A percentile compares a stretch with the other conserved stretches of the same genome.
These are phyloP conservation scores for Euplexia lucipara DNA, from an alignment of 2,888 invertebrate species.

Conservation along the genomic window DNA sequence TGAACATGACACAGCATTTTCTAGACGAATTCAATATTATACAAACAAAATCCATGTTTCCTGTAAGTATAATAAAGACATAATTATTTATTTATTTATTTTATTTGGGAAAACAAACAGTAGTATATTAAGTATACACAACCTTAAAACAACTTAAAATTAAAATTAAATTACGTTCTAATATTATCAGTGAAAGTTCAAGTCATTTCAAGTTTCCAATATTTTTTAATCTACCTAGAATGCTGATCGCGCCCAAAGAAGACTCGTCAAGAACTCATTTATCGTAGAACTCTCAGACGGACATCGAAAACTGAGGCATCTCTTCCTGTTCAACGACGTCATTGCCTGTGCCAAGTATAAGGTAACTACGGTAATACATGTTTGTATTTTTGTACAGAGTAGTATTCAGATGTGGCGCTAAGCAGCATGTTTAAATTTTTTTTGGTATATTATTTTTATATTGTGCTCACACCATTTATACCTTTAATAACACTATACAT, in stretches of 20 bases:
- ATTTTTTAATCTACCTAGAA: slow-evolving; percentile 87
- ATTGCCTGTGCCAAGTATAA: slow-evolving; percentile 99
- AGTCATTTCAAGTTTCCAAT: too few species aligned
- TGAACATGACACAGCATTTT: slow-evolving; percentile 97
- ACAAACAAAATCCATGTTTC: slow-evolving; percentile 95
- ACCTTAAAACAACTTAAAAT: too few species aligned
- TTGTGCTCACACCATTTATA: too few species aligned
- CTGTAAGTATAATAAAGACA: slow-evolving; percentile 87
- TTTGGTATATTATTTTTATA: too few species aligned
- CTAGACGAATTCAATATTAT: slow-evolving; percentile 97
- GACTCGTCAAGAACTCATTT: slow-evolving; percentile 98
- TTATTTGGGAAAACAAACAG: too few species aligned
- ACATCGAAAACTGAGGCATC: slow-evolving; percentile 96
- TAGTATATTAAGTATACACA: too few species aligned
- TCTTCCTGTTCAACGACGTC: slow-evolving; percentile 98
- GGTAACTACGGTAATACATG: slow-evolving; percentile 79
- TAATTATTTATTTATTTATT: too few species aligned
- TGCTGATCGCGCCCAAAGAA: slow-evolving; percentile 95
- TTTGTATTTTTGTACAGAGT: slow-evolving; percentile 26
- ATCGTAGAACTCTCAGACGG: slow-evolving; percentile 97
- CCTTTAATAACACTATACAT: too few species aligned
- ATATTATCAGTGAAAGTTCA: too few species aligned
- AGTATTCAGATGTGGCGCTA: slow-evolving; percentile 14
- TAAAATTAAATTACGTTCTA: too few species aligned
- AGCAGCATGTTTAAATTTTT: background rate